phyloP scores from a whole-genome alignment of 1,140 invertebrate genomes.

The Caenorhabditis tropicalis region DNA sequence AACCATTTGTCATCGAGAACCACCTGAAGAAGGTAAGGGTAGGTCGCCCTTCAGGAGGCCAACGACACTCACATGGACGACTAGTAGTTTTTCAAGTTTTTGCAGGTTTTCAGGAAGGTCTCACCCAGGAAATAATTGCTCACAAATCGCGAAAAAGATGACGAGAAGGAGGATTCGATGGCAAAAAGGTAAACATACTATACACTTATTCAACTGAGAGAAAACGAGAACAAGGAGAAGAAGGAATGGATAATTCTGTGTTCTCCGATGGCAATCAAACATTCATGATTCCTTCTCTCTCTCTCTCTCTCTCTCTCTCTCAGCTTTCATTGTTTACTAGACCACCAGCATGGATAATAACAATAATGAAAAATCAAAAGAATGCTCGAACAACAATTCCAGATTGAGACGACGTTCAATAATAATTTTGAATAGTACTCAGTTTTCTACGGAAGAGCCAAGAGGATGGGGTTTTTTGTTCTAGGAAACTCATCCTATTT shows the following conservation, averaged over 20 bases:
- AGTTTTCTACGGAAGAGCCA: too few species aligned
- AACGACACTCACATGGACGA: background rate
- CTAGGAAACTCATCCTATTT: too few species aligned
- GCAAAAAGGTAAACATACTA: conserved; percentile 36
- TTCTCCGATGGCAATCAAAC: background rate
- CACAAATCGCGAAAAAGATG: conserved; percentile 29
- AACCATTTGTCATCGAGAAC: conserved; percentile 37
- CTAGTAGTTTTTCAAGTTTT: conserved; percentile 44
- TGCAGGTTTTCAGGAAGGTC: conserved; percentile 41
- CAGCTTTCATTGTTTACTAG: background rate
- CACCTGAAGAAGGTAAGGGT: background rate
- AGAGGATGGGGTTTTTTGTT: too few species aligned
- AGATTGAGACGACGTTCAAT: too few species aligned
- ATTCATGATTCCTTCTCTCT: background rate
- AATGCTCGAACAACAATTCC: background rate
- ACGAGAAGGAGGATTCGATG: background rate
- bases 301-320: background rate
- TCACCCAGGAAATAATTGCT: conserved; percentile 33
- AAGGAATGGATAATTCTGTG: background rate
- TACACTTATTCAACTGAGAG: background rate
- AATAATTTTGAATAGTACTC: too few species aligned
- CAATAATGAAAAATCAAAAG: background rate
- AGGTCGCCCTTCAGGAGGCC: background rate
- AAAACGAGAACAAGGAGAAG: background rate
- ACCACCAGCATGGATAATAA: background rate